Evolutionary conservation across 2,113 vertebrate genomes (phyloP).

Genomic region (Ceyx melanurus): DNA sequence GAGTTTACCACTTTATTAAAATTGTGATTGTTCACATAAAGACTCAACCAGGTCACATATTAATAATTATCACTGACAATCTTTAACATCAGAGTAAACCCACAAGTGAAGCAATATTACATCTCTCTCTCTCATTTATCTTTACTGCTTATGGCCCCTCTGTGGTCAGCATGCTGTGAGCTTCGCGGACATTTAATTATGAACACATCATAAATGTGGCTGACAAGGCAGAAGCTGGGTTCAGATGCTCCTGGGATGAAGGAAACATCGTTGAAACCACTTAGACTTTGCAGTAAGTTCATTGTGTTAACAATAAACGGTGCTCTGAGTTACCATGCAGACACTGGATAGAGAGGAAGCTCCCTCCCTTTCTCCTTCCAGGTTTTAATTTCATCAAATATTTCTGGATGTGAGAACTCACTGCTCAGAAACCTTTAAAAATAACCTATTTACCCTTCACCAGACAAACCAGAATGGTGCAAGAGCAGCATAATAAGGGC

Average conservation of each 20-base stretch:
- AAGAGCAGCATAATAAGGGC: neutral
- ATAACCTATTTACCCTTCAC: neutral
- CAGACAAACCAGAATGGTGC: neutral
- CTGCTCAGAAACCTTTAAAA: neutral
- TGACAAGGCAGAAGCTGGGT: slow-evolving; percentile 81
- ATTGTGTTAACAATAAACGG: slow-evolving; percentile 57
- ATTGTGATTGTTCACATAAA: slow-evolving; percentile 77
- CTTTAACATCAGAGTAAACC: slow-evolving; percentile 87
- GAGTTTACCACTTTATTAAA: slow-evolving; percentile 78
- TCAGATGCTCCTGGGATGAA: slow-evolving; percentile 73
- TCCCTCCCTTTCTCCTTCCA: slow-evolving; percentile 3
- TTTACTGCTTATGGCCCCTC: slow-evolving; percentile 85
- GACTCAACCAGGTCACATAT: slow-evolving; percentile 85
- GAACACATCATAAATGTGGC: slow-evolving; percentile 85
- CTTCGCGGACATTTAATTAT: slow-evolving; percentile 84
- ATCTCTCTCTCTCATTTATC: slow-evolving; percentile 88
- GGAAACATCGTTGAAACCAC: slow-evolving; percentile 64
- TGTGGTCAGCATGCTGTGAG: slow-evolving; percentile 81
- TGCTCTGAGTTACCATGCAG: neutral
- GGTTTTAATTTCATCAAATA: neutral
- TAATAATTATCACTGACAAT: slow-evolving; percentile 91
- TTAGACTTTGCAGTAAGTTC: slow-evolving; percentile 65
- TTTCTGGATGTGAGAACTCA: neutral
- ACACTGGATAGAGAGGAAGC: neutral
- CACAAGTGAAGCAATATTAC: slow-evolving; percentile 90